Base-by-base conservation (phyloP, 2,113 vertebrate genomes). In the Macrotus californicus region DNA sequence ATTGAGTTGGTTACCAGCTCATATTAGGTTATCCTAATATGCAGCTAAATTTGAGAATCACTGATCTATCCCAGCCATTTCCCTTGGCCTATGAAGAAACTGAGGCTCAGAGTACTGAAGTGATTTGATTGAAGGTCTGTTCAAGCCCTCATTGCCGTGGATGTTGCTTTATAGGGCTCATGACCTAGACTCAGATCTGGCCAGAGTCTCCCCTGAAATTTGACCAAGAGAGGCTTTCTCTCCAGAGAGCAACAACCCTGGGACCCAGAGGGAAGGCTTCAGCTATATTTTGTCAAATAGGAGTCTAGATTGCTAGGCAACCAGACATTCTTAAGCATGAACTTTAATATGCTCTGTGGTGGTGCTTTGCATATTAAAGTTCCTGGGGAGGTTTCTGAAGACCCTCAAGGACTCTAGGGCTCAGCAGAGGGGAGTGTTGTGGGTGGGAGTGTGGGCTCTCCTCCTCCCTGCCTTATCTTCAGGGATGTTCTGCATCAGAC, bases 291-390 rank as follows among this genome's bases (percentile, higher is more conserved):
- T 73, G 72, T 46, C 26, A 31, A 46, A 90, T 87, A 81, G 94
- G 96, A 97, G 89, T 91, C 52, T 89, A 21, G 79, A 97, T 98
- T 98, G 98, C 98, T 90, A 96, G 96, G 98, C 97, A 97, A 97
- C 97, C 1, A 36, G 76, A 84, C 36, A 8, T 22, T 64, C 14
- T 75, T 26, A 76, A 79, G 97, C 96, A 93, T n/a, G n/a, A n/a
- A n/a, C n/a, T n/a, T n/a, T n/a, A n/a, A n/a, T n/a, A 70, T 82
- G 93, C 61, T 85, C 87, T 82, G 84, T 21, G 67, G 12, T 79
- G 86, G 21, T 80, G 34, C 64, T 92, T 90, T 77, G 90, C 79
- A 14, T 87, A 86, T 80, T 95, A 84, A 59, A 15, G 9, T 89
- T 91, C 54, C 67, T 22, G 12, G 54, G 0, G 26, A 3, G 48